Evolutionary conservation across 2,888 invertebrate species (phyloP).

Genomic region (Athalia circularis): DNA sequence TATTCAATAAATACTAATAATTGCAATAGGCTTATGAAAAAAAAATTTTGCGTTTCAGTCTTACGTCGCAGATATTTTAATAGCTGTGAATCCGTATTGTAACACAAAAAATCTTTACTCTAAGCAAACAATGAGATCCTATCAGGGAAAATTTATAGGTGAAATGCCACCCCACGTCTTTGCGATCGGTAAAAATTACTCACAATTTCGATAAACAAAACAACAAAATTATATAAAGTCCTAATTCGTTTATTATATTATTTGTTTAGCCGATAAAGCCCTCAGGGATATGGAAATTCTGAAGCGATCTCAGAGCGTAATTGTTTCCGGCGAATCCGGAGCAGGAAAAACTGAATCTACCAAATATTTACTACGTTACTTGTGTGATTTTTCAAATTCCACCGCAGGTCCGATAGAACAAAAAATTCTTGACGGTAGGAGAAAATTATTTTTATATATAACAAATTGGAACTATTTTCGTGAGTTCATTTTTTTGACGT

Average conservation of each 20-base stretch:
- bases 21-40: neutral
- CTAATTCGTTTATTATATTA: too few relatives aligned
- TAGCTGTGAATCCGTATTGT: constrained; percentile 98
- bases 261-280: constrained; percentile 91
- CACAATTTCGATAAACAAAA: too few relatives aligned
- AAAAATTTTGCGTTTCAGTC: constrained; percentile 80
- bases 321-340: constrained; percentile 97
- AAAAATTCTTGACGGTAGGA: constrained; percentile 93
- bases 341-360: constrained; percentile 99
- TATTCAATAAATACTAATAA: too few relatives aligned
- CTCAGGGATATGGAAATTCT: constrained; percentile 97
- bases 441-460: too few relatives aligned
- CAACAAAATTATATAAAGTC: too few relatives aligned
- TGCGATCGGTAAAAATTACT: constrained; percentile 86
- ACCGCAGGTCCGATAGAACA: constrained; percentile 95
- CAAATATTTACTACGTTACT: constrained; percentile 95
- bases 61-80: constrained; percentile 98
- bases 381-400: constrained; percentile 92
- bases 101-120: constrained; percentile 93
- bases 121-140: constrained; percentile 87
- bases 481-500: neutral
- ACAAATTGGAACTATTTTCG: too few relatives aligned
- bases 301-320: constrained; percentile 96
- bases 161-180: constrained; percentile 97
- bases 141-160: constrained; percentile 96